phyloP scores from a whole-genome alignment of 2,113 vertebrate species.

The Entelurus aequoreus region DNA sequence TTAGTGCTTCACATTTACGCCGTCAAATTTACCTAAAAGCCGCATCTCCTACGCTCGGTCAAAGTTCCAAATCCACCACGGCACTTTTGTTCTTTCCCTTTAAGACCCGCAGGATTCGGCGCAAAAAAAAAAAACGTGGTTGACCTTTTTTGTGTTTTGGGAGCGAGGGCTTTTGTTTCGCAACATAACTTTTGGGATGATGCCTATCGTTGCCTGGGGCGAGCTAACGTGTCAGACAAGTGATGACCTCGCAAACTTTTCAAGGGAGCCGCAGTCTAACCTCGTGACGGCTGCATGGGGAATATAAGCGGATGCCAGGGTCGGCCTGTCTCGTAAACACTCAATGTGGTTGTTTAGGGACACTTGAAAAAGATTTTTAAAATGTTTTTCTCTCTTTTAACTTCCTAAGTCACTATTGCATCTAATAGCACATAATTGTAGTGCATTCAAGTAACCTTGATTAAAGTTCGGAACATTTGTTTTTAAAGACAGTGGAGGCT shows the following conservation, averaged over 20 bases:
- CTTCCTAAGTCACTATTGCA: too few relatives aligned
- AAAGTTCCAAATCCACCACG: conserved; percentile 1
- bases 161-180: conserved; percentile 1
- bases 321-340: too few relatives aligned
- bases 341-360: too few relatives aligned
- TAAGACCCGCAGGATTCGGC: background rate
- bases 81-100: conserved; percentile 5
- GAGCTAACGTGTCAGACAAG: conserved; percentile 19
- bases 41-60: conserved; percentile 12
- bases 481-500: too few relatives aligned
- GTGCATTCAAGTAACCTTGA: too few relatives aligned
- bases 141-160: conserved; percentile 9
- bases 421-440: too few relatives aligned
- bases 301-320: background rate
- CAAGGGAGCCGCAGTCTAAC: background rate
- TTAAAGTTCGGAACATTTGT: too few relatives aligned
- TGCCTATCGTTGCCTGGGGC: conserved; percentile 15
- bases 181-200: background rate
- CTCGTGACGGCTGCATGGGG: background rate
- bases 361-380: too few relatives aligned
- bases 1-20: conserved; percentile 5
- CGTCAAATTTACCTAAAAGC: conserved; percentile 5
- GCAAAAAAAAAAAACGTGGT: background rate
- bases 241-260: background rate
- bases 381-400: too few relatives aligned